Conservation (phyloP, 2,113 vertebrate genomes). For the Elephas maximus region DNA sequence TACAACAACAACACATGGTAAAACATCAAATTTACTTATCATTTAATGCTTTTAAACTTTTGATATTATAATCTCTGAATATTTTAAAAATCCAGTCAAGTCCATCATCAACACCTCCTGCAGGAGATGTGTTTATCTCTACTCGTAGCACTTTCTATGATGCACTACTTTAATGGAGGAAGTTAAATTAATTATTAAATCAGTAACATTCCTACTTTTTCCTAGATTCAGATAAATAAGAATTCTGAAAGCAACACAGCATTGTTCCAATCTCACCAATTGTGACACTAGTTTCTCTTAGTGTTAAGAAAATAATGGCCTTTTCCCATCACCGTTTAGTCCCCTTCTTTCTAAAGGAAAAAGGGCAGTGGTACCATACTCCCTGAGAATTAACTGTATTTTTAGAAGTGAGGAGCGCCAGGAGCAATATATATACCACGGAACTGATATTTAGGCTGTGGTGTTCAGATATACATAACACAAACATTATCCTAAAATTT, state of each 20-base stretch:
- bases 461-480: neutral
- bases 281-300: neutral
- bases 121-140: neutral
- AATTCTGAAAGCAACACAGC: constrained; percentile 29
- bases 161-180: neutral
- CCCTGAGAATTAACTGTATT: neutral
- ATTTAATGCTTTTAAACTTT: constrained; percentile 4
- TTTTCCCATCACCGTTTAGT: neutral
- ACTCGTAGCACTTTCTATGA: neutral
- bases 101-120: neutral
- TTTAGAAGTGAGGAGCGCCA: neutral
- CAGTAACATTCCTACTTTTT: constrained; percentile 32
- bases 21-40: constrained; percentile 31
- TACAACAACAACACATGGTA: neutral
- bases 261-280: neutral
- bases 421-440: neutral
- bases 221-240: constrained; percentile 45
- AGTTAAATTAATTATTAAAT: constrained; percentile 31
- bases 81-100: constrained; percentile 20
- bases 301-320: neutral
- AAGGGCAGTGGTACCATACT: neutral
- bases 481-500: constrained; percentile 18
- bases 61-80: neutral
- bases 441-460: constrained; percentile 7
- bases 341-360: constrained; percentile 30